These are phyloP conservation scores for Clinocottus analis DNA, from an alignment of 2,113 vertebrate species.

Conservation along the genomic window DNA sequence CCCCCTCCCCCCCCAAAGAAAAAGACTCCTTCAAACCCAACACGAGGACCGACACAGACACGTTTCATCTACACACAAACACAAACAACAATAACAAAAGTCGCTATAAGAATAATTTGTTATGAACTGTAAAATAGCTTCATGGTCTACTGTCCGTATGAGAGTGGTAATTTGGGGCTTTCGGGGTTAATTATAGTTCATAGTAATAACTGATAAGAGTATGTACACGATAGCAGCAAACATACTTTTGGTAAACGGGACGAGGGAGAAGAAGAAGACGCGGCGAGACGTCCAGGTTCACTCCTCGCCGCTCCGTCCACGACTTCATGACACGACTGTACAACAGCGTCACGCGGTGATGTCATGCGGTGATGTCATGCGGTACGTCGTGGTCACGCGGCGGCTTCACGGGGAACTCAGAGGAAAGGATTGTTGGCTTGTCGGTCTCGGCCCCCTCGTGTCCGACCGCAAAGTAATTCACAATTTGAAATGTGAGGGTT, in stretches of 20 bases:
- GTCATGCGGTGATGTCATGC: too few relatives aligned
- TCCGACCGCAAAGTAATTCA: not conserved
- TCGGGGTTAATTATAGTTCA: slow-evolving; percentile 67
- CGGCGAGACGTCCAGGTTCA: slow-evolving; percentile 62
- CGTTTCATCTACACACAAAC: slow-evolving; percentile 57
- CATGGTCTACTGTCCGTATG: slow-evolving; percentile 61
- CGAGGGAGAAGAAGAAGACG: slow-evolving; percentile 43
- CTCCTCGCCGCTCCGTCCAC: slow-evolving; percentile 59
- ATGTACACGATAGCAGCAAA: slow-evolving; percentile 87
- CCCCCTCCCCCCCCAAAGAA: slow-evolving; percentile 2
- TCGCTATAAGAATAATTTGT: slow-evolving; percentile 75
- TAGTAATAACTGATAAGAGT: slow-evolving; percentile 66
- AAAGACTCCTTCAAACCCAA: slow-evolving; percentile 54
- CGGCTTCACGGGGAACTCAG: not conserved
- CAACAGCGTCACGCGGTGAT: slow-evolving; percentile 62
- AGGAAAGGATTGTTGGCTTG: not conserved
- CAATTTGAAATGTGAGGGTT: slow-evolving; percentile 28
- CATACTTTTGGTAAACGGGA: slow-evolving; percentile 82
- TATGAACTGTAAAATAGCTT: slow-evolving; percentile 73
- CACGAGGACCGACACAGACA: slow-evolving; percentile 40
- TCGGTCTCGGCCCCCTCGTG: not conserved
- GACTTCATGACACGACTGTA: slow-evolving; percentile 81
- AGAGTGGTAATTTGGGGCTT: slow-evolving; percentile 62
- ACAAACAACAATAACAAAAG: slow-evolving; percentile 59
- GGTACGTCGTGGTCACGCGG: slow-evolving; percentile 47